phyloP scores from a whole-genome alignment of 2,113 vertebrate species.

The Mesembrinibis cayennensis region DNA sequence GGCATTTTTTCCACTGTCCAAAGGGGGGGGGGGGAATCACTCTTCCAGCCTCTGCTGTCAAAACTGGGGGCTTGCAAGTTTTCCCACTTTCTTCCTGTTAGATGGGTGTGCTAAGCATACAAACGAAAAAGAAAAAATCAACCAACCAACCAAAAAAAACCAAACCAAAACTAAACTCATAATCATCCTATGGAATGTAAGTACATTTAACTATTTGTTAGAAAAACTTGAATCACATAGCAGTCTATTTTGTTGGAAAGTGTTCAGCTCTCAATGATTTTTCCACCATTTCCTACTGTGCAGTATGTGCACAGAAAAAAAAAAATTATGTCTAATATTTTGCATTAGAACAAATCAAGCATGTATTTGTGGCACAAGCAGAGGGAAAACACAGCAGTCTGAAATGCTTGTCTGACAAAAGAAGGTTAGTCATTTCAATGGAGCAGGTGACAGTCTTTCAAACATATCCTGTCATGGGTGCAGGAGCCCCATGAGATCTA shows the following conservation, averaged over 20 bases:
- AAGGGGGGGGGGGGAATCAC: accelerated
- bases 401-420: background rate
- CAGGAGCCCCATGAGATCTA: background rate
- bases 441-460: background rate
- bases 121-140: background rate
- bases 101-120: background rate
- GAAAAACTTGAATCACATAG: background rate
- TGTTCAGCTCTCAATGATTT: background rate
- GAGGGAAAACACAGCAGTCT: background rate
- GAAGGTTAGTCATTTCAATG: background rate
- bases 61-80: background rate
- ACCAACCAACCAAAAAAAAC: background rate
- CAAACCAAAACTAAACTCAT: background rate
- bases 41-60: background rate
- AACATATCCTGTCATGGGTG: background rate
- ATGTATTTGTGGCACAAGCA: background rate
- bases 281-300: background rate
- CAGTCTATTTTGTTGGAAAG: background rate
- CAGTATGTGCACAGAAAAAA: background rate
- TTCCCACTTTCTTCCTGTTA: background rate
- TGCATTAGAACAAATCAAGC: background rate
- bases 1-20: background rate
- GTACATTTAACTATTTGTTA: background rate
- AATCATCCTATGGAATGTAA: background rate
- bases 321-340: background rate